Evolutionary conservation across 1,140 invertebrate genomes (phyloP).

Genomic region (Drosophila eugracilis): DNA sequence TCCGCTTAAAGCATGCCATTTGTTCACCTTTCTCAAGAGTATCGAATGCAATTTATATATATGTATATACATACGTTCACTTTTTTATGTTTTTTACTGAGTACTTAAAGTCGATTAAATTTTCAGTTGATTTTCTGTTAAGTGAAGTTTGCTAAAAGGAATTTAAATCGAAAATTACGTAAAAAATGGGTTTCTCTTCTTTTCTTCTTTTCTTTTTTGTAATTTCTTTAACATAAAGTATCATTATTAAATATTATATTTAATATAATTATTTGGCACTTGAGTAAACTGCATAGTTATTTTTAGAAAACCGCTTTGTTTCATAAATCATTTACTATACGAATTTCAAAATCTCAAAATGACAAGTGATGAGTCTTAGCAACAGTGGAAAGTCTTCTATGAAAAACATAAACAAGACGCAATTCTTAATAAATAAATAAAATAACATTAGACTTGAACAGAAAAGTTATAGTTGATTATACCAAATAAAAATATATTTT

Average conservation of each 20-base stretch:
- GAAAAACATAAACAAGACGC: background rate
- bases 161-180: background rate
- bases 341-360: background rate
- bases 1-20: constrained; percentile 16
- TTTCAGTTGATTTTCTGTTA: background rate
- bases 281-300: background rate
- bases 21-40: constrained; percentile 21
- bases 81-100: constrained; percentile 6
- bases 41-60: constrained; percentile 23
- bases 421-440: too few relatives aligned
- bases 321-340: background rate
- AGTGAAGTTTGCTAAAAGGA: background rate
- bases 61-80: too few relatives aligned
- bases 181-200: too few relatives aligned
- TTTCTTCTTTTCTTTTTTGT: too few relatives aligned
- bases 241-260: background rate
- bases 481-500: too few relatives aligned
- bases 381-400: background rate
- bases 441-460: too few relatives aligned
- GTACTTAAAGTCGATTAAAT: constrained; percentile 7
- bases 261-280: background rate
- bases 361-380: background rate
- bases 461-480: too few relatives aligned
- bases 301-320: background rate
- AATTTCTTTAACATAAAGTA: background rate